A percentile compares a stretch with the other conserved stretches of the same genome.
Conservation (phyloP, 2,797 vertebrate genomes). For the Rallus crepitans region DNA sequence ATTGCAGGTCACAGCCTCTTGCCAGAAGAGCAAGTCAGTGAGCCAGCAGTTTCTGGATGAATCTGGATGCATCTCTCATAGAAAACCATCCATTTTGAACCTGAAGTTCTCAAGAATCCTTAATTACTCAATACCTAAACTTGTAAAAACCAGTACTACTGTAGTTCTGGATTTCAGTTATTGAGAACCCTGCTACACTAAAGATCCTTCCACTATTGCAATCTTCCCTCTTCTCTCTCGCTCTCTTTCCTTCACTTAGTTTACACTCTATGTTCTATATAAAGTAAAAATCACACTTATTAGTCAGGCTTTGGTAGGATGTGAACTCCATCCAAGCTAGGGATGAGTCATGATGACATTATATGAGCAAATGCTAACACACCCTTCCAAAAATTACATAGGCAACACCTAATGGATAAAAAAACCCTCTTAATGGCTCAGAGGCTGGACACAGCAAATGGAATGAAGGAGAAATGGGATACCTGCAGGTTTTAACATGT, state of each 20-base stretch:
- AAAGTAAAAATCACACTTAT: slow-evolving; percentile 3
- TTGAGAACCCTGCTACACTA: neutral
- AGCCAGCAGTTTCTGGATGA: neutral
- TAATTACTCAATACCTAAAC: neutral
- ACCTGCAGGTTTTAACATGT: neutral
- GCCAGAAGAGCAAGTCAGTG: neutral
- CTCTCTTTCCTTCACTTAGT: neutral
- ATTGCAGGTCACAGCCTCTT: neutral
- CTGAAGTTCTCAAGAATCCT: neutral
- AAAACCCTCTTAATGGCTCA: neutral
- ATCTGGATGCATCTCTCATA: slow-evolving; percentile 10
- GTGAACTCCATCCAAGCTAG: neutral
- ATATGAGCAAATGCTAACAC: neutral
- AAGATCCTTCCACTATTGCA: neutral
- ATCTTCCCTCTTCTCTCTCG: neutral
- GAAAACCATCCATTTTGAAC: neutral
- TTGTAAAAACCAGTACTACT: neutral
- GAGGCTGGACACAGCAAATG: neutral
- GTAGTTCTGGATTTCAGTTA: neutral
- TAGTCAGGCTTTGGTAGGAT: neutral
- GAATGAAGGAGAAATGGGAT: neutral
- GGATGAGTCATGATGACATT: neutral
- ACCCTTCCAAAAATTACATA: slow-evolving; percentile 5
- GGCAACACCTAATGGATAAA: neutral
- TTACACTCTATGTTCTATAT: neutral